Evolutionary conservation across 2,113 vertebrate species (phyloP), one percentile per base, ranked within the genome.

Genomic region (Nerophis ophidion): DNA sequence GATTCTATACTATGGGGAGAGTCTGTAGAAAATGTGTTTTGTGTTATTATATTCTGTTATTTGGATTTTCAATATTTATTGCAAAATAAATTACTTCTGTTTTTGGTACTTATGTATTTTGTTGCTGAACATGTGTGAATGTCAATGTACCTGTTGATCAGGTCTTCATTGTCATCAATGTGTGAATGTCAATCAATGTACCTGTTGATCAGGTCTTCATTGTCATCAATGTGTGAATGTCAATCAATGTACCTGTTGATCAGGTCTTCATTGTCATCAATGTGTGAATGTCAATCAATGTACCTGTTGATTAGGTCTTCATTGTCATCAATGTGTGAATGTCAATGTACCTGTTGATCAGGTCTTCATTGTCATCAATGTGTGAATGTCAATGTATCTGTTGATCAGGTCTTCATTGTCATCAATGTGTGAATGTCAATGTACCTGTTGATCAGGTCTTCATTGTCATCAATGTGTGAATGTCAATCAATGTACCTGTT

Each of bases 281-380:
- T n/a, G n/a, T n/a, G n/a, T n/a, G n/a, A n/a, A n/a, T n/a, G n/a
- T n/a, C n/a, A n/a, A n/a, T n/a, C 26, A 26, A 1, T 50, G 14
- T 84, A 99, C 97, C 95, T 98, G 90, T 98, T 97, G 77, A 99
- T 97, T 50, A 98, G 93, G 55, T 98, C 95, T 78, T 99, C 97
- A 0, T 99, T 98, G 81, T 96, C 95, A 1, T 99, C 96, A 0
- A n/a, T n/a, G n/a, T n/a, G n/a, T n/a, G n/a, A n/a, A n/a, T n/a
- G n/a, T n/a, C 26, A 26, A 1, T 50, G 14, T 84, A 99, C 97
- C 95, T 98, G 90, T 98, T 97, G 77, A 99, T 97, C 50, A 98
- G 93, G 55, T 98, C 95, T 78, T 99, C 97, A 0, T 99, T 98
- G 81, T 96, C 95, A 1, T 99, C 96, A 0, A n/a, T n/a, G n/a